phyloP scores from a whole-genome alignment of 2,888 invertebrate species.

The Scaptomyza cyrtandrae region DNA sequence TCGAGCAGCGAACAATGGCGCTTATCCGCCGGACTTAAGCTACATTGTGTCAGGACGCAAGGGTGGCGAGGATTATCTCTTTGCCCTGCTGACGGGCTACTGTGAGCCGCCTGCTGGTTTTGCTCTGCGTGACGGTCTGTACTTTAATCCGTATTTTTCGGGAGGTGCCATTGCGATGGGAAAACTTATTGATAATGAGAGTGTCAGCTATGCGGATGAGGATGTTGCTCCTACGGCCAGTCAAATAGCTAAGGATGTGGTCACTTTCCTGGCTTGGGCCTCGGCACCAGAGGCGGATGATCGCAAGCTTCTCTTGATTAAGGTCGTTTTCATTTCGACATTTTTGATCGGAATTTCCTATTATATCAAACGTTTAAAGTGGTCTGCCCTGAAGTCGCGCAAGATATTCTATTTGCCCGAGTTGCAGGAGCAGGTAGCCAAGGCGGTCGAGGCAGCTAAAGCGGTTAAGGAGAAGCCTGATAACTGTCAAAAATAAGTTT shows the following conservation, averaged over 20 bases:
- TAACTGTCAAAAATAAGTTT: slow-evolving; percentile 13
- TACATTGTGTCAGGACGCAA: slow-evolving; percentile 94
- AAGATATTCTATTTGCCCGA: slow-evolving; percentile 91
- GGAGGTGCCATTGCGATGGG: slow-evolving; percentile 99
- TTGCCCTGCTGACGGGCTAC: slow-evolving; percentile 97
- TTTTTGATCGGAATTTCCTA: slow-evolving; percentile 87
- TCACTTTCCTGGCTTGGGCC: slow-evolving; percentile 96
- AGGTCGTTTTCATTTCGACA: slow-evolving; percentile 88
- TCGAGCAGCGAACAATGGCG: slow-evolving; percentile 97
- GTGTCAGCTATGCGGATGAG: slow-evolving; percentile 88
- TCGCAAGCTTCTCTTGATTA: slow-evolving; percentile 92
- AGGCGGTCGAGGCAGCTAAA: slow-evolving; percentile 9
- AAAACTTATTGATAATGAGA: slow-evolving; percentile 94
- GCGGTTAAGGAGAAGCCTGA: slow-evolving; percentile 1
- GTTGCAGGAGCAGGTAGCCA: slow-evolving; percentile 48
- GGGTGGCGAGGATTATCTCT: slow-evolving; percentile 98
- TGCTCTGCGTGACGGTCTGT: slow-evolving; percentile 93
- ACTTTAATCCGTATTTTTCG: slow-evolving; percentile 99
- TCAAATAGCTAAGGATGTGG: slow-evolving; percentile 98
- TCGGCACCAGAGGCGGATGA: slow-evolving; percentile 96
- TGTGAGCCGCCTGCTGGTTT: slow-evolving; percentile 97
- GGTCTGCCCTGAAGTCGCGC: slow-evolving; percentile 92
- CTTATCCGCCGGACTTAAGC: slow-evolving; percentile 97
- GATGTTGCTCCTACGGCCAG: slow-evolving; percentile 96
- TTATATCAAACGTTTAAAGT: slow-evolving; percentile 95